Percentiles rank a stretch among this genome's conserved stretches.
Conservation (phyloP, 2,797 vertebrate species). For the Petrocephalus schoutedeni region DNA sequence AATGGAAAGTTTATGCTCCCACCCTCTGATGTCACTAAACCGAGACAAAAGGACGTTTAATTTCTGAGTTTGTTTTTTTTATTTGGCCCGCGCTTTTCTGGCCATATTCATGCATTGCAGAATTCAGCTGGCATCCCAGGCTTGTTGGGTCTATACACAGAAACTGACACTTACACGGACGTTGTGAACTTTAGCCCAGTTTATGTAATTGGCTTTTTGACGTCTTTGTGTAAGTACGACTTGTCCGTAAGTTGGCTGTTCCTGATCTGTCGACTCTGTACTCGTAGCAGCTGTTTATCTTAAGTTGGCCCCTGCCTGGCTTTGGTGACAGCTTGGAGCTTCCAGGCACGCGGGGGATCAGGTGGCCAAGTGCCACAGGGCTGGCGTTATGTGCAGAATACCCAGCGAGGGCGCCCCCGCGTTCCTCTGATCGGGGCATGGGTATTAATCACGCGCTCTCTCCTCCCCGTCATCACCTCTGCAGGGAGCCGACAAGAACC, state of each 20-base stretch:
- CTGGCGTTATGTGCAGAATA: neutral
- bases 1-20: constrained; percentile 42
- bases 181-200: neutral
- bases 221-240: neutral
- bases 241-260: neutral
- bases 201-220: neutral
- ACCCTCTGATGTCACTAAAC: constrained; percentile 40
- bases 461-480: constrained; percentile 29
- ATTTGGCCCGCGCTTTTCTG: neutral
- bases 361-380: neutral
- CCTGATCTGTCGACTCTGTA: neutral
- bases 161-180: neutral
- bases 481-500: constrained; percentile 66
- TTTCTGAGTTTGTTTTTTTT: neutral
- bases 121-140: neutral
- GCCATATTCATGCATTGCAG: neutral
- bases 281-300: neutral
- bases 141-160: neutral
- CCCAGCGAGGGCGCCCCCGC: neutral
- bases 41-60: constrained; percentile 42
- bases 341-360: neutral
- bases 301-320: neutral
- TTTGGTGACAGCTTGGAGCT: neutral
- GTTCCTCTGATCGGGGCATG: neutral
- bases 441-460: neutral